Evolutionary conservation across 2,888 invertebrate genomes (phyloP), one percentile per base, ranked within the genome.

Genomic region (Chaitophorus viminalis): DNA sequence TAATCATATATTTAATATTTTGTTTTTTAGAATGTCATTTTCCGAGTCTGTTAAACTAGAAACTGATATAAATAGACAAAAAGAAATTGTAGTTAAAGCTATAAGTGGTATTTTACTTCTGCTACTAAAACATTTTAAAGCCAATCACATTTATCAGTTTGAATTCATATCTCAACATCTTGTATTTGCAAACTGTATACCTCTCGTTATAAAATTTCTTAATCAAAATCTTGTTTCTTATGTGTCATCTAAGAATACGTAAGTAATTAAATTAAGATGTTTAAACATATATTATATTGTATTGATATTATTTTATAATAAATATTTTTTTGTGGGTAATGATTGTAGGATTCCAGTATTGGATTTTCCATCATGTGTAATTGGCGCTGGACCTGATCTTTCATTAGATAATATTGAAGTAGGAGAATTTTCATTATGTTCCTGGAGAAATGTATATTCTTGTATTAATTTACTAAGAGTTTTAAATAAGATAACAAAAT

Each of bases 101-200:
- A 95, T 97, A 0, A 97, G 97, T 75, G 96, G 96, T 29, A 96
- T 99, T 90, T 93, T 99, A 86, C 92, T 99, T 89, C 93, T 99
- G 18, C 94, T 99, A 85, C 92, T 99, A 90, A 99, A 99, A 92
- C 99, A 99, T 93, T 98, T 99, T 91, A 99, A 99, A 92, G 91
- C 96, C 76, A 99, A 99, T 92, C 99, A 99, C 92, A 94, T 99
- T 78, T 99, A 99, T 92, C 99, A 99, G 92, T 99, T 99, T 93
- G 99, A 99, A 92, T 99, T 97, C 91, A 97, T 99, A 95, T 97
- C 98, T 2, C 99, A 99, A 92, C 99, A 99, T 92, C 93, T 99
- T 90, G 98, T 99, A 18, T 99, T 99, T 92, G 99, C 99, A 89
- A 99, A 99, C 92, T 99, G 99, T 91, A 98, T 99, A 92, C 99